Conservation (phyloP, 2,888 invertebrate genomes). For the Incurvaria masculella region DNA sequence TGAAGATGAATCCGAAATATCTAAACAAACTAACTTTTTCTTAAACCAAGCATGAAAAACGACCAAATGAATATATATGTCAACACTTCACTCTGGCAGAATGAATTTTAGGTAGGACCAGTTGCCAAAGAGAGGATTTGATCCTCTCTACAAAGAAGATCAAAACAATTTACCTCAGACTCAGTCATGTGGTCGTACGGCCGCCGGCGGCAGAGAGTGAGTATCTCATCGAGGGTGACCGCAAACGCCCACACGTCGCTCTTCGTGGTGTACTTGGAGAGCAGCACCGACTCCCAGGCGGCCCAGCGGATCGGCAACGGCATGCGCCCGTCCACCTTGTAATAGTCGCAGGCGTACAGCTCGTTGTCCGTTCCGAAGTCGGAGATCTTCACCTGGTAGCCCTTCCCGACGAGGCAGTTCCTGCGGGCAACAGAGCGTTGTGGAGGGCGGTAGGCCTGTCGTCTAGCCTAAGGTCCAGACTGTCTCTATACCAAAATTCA, state of each 20-base stretch:
- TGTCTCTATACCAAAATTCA: too few relatives aligned
- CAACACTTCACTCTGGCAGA: too few relatives aligned
- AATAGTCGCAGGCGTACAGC: slow-evolving; percentile 76
- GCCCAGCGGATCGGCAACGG: slow-evolving; percentile 87
- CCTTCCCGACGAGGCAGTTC: slow-evolving; percentile 82
- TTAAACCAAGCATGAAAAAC: too few relatives aligned
- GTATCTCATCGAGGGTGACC: slow-evolving; percentile 83
- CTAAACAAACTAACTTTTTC: too few relatives aligned
- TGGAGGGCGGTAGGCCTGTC: too few relatives aligned
- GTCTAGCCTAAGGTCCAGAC: too few relatives aligned
- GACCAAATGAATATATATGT: too few relatives aligned
- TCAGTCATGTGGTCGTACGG: slow-evolving; percentile 77
- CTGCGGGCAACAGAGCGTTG: slow-evolving; percentile 44
- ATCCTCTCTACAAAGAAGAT: not conserved
- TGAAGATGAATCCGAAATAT: too few relatives aligned
- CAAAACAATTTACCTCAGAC: slow-evolving; percentile 57
- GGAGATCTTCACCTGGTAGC: slow-evolving; percentile 77
- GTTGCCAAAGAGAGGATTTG: too few relatives aligned
- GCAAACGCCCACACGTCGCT: slow-evolving; percentile 92
- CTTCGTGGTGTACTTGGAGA: slow-evolving; percentile 82
- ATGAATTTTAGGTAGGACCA: too few relatives aligned
- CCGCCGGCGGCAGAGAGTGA: slow-evolving; percentile 70
- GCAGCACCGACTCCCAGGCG: slow-evolving; percentile 81
- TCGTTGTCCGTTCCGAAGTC: slow-evolving; percentile 86
- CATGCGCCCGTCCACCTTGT: slow-evolving; percentile 71